Base-by-base conservation (phyloP, 2,113 vertebrate genomes). In the Picathartes gymnocephalus region DNA sequence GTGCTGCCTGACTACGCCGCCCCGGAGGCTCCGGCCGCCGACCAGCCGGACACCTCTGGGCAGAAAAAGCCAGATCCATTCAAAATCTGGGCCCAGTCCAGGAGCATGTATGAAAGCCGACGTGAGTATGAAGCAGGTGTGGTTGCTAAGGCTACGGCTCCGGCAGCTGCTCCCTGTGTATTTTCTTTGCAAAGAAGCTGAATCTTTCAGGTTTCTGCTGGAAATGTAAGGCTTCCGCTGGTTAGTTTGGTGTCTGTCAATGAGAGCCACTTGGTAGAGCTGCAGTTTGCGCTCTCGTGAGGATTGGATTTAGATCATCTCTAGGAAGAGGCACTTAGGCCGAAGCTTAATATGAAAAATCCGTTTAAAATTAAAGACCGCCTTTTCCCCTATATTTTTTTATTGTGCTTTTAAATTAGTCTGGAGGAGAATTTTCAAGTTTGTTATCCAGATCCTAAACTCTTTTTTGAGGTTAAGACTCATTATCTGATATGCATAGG, bases 71-170 rank as follows among this genome's bases (percentile, higher is more conserved):
- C 99, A 42, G 99, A 99, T 97, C 99, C 99, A 10, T 99, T 99
- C 98, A 99, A 99, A 98, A 99, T 99, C 98, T 99, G 99, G 99
- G 99, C 99, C 97, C 99, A 99, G 98, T 99, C 99, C 97, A 99
- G 99, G 99, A 99, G 99, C 99, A 99, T 99, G 99, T 99, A 99
- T 99, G 99, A 99, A 99, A 99, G 99, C 98, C 99, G 99, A 99
- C 99, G 99, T 99, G 98, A 99, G 99, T 99, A 99, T 97, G 86
- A 30, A 68, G 74, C 85, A 77, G 88, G 94, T 96, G 96, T 84
- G 81, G 68, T 92, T 90, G 61, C 94, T 93, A 73, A 65, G 96
- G 90, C 96, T 97, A 81, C 92, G 48, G 88, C 93, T 77, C n/a
- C 33, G 66, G 93, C 82, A 44, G 92, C 92, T 86, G 71, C 92